These are phyloP conservation scores for Carcharodon carcharias DNA, from an alignment of 2,797 vertebrate species.

Conservation along the genomic window DNA sequence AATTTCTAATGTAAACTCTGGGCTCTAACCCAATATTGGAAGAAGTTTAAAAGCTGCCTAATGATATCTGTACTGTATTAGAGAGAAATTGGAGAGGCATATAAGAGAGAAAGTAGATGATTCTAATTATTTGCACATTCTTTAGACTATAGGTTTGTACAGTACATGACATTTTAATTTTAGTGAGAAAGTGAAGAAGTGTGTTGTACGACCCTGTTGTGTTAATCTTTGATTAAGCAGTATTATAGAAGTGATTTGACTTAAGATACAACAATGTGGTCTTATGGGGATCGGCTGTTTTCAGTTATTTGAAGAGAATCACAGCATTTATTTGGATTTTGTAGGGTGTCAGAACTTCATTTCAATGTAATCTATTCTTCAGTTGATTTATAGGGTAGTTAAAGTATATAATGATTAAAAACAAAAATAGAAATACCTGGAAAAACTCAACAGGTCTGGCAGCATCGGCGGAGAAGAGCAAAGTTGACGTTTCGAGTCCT, in stretches of 20 bases:
- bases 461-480: no score
- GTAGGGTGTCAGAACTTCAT: not conserved
- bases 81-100: no score
- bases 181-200: not conserved
- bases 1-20: not conserved
- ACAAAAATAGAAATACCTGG: no score
- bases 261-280: not conserved
- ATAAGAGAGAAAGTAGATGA: not conserved
- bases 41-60: not conserved
- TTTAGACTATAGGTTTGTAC: not conserved
- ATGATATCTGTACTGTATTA: not conserved
- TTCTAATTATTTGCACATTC: not conserved
- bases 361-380: not conserved
- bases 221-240: not conserved
- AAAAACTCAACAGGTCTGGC: no score
- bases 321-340: not conserved
- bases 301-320: conserved; percentile 1
- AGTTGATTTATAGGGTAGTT: not conserved
- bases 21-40: not conserved
- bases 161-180: not conserved
- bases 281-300: not conserved
- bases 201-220: no score
- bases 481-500: no score
- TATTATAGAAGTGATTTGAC: not conserved
- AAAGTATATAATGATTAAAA: not conserved